phyloP scores from a whole-genome alignment of 2,113 vertebrate genomes.

The Charina bottae region DNA sequence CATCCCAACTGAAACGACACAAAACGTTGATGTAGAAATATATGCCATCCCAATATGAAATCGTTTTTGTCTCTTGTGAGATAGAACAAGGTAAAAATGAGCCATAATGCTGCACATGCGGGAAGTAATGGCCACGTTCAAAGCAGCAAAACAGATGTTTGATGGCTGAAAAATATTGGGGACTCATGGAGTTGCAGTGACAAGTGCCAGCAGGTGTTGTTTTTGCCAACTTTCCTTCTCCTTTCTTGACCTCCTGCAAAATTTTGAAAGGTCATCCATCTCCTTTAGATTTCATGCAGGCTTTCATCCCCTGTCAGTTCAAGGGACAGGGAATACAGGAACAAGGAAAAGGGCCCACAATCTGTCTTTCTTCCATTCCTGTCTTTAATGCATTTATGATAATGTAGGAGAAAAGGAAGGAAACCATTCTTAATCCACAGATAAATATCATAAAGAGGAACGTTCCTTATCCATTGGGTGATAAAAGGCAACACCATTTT shows the following conservation, averaged over 20 bases:
- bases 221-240: slow-evolving; percentile 28
- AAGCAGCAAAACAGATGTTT: slow-evolving; percentile 58
- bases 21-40: neutral
- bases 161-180: slow-evolving; percentile 63
- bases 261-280: slow-evolving; percentile 46
- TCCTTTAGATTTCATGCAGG: slow-evolving; percentile 3
- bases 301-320: slow-evolving; percentile 40
- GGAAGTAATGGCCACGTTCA: slow-evolving; percentile 70
- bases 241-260: slow-evolving; percentile 35
- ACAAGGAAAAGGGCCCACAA: rapidly evolving
- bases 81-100: slow-evolving; percentile 61
- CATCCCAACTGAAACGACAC: neutral
- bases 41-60: neutral
- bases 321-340: rapidly evolving
- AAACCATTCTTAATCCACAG: neutral
- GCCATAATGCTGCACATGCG: slow-evolving; percentile 65
- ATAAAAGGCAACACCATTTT: neutral
- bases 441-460: rapidly evolving
- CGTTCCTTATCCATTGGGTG: neutral
- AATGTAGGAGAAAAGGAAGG: neutral
- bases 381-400: rapidly evolving
- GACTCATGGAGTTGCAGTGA: slow-evolving; percentile 46
- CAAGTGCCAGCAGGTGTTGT: slow-evolving; percentile 35
- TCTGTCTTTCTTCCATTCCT: slow-evolving; percentile 1
- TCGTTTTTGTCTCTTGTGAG: neutral